Evolutionary conservation across 2,797 vertebrate genomes (phyloP).

Genomic region (Neopelma chrysocephalum): DNA sequence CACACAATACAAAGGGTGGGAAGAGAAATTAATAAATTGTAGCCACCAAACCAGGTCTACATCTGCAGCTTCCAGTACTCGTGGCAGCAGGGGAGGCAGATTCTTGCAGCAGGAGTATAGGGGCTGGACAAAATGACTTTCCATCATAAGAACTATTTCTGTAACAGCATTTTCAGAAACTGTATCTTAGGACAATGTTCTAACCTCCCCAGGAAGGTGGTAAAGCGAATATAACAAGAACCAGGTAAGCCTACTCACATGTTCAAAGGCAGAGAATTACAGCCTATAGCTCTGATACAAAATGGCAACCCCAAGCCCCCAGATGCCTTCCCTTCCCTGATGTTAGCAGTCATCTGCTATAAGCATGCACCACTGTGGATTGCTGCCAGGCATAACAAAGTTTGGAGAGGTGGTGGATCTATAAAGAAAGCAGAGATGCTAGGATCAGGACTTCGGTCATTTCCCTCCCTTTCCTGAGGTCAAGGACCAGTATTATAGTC

Average conservation of each 20-base stretch:
- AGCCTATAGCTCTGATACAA: background rate
- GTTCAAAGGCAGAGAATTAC: background rate
- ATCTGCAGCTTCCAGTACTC: background rate
- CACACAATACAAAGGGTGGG: background rate
- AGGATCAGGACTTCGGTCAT: background rate
- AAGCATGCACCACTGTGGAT: background rate
- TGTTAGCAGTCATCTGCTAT: background rate
- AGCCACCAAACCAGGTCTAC: background rate
- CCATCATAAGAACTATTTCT: background rate
- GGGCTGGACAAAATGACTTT: background rate
- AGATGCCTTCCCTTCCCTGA: background rate
- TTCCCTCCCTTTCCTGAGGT: background rate
- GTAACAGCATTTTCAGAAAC: background rate
- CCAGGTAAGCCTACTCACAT: background rate
- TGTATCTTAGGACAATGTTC: background rate
- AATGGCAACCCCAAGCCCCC: background rate
- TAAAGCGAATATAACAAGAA: background rate
- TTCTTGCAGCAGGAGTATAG: background rate
- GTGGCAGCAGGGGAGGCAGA: background rate
- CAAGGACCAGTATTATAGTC: background rate
- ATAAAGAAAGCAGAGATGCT: background rate
- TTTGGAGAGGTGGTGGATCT: background rate
- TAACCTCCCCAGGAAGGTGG: background rate
- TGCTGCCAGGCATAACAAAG: background rate
- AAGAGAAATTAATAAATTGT: background rate